Evolutionary conservation across 2,888 invertebrate genomes (phyloP).

Genomic region (Drosophila cognata): DNA sequence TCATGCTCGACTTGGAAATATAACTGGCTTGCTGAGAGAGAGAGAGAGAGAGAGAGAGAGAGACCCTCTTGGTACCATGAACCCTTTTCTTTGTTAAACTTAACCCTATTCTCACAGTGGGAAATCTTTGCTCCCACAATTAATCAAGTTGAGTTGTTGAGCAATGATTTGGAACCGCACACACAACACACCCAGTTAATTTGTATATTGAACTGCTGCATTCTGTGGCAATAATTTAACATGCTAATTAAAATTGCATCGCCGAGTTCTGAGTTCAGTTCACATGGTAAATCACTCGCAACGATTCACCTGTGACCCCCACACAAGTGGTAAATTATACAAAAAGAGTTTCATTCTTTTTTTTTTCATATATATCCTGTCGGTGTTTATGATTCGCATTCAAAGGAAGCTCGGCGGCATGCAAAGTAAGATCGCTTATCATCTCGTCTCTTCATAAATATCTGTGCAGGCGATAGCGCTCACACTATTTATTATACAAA

Average conservation of each 20-base stretch:
- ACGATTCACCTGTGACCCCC: slow-evolving; percentile 63
- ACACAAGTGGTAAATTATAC: slow-evolving; percentile 46
- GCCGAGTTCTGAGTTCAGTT: slow-evolving; percentile 28
- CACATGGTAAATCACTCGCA: slow-evolving; percentile 64
- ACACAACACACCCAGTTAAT: slow-evolving; percentile 68
- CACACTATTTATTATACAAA: slow-evolving; percentile 76
- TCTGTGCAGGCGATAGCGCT: slow-evolving; percentile 72
- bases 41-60: neutral
- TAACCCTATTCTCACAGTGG: slow-evolving; percentile 69
- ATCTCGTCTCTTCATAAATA: slow-evolving; percentile 69
- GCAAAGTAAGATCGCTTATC: slow-evolving; percentile 76
- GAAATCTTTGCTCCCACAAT: slow-evolving; percentile 83
- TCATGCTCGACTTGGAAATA: slow-evolving; percentile 42
- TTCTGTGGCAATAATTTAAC: slow-evolving; percentile 57
- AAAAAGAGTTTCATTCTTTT: neutral
- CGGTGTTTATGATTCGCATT: slow-evolving; percentile 62
- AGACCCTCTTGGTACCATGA: neutral
- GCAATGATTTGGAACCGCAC: slow-evolving; percentile 71
- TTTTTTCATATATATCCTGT: slow-evolving; percentile 61
- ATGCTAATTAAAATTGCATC: slow-evolving; percentile 74
- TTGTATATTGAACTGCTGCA: slow-evolving; percentile 72
- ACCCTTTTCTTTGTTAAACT: slow-evolving; percentile 34
- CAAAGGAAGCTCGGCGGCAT: slow-evolving; percentile 59
- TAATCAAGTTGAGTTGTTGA: slow-evolving; percentile 71
- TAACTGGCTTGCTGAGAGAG: slow-evolving; percentile 25